Evolutionary conservation across 2,113 vertebrate species (phyloP).

Genomic region (Oreochromis tanganicae): DNA sequence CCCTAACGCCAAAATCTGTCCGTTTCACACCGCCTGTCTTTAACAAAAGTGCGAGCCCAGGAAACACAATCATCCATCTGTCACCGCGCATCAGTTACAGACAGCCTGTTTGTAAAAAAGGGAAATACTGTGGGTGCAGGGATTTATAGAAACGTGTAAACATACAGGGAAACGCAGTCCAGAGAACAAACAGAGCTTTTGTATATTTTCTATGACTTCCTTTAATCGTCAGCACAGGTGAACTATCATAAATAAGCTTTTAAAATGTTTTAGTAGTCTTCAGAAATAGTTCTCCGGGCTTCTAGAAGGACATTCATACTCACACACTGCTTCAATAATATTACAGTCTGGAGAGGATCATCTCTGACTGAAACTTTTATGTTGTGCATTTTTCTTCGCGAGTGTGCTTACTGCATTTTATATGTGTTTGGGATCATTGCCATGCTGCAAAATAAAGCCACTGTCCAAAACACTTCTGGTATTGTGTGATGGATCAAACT

Average conservation of each 20-base stretch:
- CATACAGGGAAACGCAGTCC: background rate
- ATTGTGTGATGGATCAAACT: background rate
- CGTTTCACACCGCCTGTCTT: background rate
- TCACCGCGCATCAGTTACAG: background rate
- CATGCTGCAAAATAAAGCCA: background rate
- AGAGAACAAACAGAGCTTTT: background rate
- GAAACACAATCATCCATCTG: background rate
- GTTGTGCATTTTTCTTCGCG: background rate
- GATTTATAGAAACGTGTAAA: background rate
- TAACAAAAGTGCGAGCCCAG: background rate
- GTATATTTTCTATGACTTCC: background rate
- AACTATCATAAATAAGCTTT: background rate
- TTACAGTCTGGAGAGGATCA: rapidly evolving
- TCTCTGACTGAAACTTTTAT: background rate
- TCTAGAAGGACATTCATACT: background rate
- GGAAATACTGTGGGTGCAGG: background rate
- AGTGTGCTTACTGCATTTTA: background rate
- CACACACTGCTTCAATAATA: background rate
- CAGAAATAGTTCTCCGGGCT: background rate
- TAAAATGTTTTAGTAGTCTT: background rate
- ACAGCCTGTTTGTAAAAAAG: background rate
- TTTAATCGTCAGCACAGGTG: background rate
- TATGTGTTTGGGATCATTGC: background rate
- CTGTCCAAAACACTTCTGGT: background rate
- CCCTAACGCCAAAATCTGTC: background rate